Percentiles rank a stretch among this genome's conserved stretches.
Conservation (phyloP, 53 echinoderm and acorn worm species). For the Astropecten irregularis region DNA sequence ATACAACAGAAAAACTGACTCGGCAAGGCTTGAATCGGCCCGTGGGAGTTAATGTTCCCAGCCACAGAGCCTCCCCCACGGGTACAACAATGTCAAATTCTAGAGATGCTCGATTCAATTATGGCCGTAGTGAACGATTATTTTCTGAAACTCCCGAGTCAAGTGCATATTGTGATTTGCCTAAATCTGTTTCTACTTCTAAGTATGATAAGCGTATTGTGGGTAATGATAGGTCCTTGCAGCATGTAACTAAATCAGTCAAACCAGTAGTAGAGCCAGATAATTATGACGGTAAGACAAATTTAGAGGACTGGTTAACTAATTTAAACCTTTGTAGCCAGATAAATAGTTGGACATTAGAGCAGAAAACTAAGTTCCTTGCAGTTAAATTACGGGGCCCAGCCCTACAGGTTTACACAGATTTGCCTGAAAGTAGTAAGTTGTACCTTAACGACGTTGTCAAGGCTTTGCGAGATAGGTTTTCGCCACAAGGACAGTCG, state of each 20-base stretch:
- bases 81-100: not conserved
- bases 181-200: no score
- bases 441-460: not conserved
- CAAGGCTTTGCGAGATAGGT: conserved; percentile 1
- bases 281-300: conserved; percentile 22
- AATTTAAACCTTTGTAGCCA: not conserved
- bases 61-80: not conserved
- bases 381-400: not conserved
- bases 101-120: not conserved
- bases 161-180: no score
- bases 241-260: not conserved
- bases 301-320: conserved; percentile 4
- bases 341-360: not conserved
- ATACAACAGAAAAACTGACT: not conserved
- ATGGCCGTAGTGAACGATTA: not conserved
- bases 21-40: not conserved
- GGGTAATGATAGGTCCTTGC: not conserved
- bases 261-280: conserved; percentile 21
- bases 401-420: conserved; percentile 12
- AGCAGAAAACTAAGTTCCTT: conserved; percentile 13
- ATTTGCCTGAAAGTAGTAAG: not conserved
- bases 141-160: not conserved
- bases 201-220: no score
- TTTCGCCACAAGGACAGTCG: conserved; percentile 7
- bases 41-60: not conserved